Base-by-base conservation (phyloP, 2,113 vertebrate genomes). In the Cyprinodon tularosa region DNA sequence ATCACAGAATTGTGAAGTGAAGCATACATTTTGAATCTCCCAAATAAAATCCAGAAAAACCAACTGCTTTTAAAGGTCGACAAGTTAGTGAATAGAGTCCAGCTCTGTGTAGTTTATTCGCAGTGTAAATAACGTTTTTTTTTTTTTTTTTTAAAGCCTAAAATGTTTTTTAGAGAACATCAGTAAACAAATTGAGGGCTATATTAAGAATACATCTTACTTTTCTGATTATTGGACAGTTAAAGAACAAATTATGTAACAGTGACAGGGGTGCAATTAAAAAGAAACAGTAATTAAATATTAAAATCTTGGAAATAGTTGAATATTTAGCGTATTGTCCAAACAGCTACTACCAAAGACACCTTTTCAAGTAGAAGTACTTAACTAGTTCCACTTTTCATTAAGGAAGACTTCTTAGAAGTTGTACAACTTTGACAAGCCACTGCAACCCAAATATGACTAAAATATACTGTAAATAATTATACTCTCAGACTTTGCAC, bases 401-500 rank as follows among this genome's bases (percentile, higher is more conserved):
- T 38, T 48, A 1, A 11, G 13, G 44, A 50, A 77, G 10, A 64
- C 36, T 65, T 53, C 36, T 68, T 17, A 66, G 57, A 75, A 80
- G 66, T 44, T 62, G 57, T 65, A 82, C 7, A 14, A 57, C 80
- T 74, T 38, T 64, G 61, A 66, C 22, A 70, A 66, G 80, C 57
- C 40, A 80, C 37, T 62, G 72, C 36, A 80, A 79, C 47, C 39
- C 57, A 78, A 74, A 74, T 62, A 83, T 74, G 83, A 80, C 45
- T 60, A 63, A 40, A n/a, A 62, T 63, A 63, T 72, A n/a, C n/a
- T n/a, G n/a, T n/a, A 83, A 81, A 77, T 71, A 70, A 48, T 64
- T 39, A 74, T 76, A 47, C 80, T 50, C 38, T 64, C 64, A 48
- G 45, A 45, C 73, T 66, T 22, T 40, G 65, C 44, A 65, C 74